These are phyloP conservation scores for Phataginus tetradactyla DNA, from an alignment of 2,797 vertebrate species.

Conservation along the genomic window DNA sequence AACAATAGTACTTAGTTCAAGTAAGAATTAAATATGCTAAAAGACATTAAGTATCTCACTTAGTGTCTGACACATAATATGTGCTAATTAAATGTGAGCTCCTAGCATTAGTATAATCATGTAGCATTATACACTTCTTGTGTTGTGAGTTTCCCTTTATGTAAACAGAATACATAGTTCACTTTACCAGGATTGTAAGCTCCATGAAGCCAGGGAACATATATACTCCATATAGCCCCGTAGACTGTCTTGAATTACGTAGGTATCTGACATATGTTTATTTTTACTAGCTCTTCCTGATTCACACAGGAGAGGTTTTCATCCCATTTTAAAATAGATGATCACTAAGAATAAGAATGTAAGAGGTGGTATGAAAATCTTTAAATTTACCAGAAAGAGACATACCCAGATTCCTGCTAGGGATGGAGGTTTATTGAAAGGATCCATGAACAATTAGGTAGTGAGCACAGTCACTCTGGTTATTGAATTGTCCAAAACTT, in stretches of 20 bases:
- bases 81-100: constrained; percentile 14
- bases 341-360: background rate
- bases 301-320: background rate
- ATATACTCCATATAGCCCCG: background rate
- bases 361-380: background rate
- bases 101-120: background rate
- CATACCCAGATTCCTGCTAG: background rate
- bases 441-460: background rate
- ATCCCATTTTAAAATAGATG: background rate
- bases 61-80: background rate
- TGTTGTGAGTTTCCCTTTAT: background rate
- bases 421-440: background rate
- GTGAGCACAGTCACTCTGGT: background rate
- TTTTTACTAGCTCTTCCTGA: constrained; percentile 7
- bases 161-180: background rate
- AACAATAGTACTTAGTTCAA: background rate
- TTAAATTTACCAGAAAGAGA: constrained; percentile 31
- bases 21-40: constrained; percentile 30
- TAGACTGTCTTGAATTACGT: constrained; percentile 42
- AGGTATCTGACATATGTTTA: background rate
- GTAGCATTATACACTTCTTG: background rate
- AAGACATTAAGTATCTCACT: background rate
- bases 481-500: background rate
- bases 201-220: background rate
- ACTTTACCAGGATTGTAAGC: background rate